Percentiles rank a stretch among this genome's conserved stretches.
phyloP scores from a whole-genome alignment of 2,113 vertebrate genomes.

The Nothocercus julius region DNA sequence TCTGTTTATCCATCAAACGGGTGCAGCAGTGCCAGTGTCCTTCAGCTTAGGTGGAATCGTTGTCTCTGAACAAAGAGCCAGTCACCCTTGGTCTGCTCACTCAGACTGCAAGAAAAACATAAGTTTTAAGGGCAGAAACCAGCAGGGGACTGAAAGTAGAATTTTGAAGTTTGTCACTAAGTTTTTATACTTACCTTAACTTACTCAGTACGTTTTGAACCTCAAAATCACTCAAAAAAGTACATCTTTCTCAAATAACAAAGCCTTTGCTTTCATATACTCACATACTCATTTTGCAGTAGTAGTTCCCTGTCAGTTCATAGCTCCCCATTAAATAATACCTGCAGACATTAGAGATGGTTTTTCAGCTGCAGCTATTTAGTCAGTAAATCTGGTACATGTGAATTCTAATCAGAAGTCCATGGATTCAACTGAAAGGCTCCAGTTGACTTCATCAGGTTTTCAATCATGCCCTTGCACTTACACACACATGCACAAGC shows the following conservation, averaged over 20 bases:
- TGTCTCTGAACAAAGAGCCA: background rate
- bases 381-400: background rate
- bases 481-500: background rate
- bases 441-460: background rate
- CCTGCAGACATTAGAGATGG: background rate
- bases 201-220: background rate
- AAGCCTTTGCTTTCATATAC: background rate
- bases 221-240: background rate
- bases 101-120: background rate
- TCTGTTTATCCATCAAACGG: background rate
- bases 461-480: background rate
- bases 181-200: background rate
- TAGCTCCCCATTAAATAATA: background rate
- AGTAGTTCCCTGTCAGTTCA: background rate
- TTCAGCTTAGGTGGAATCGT: background rate
- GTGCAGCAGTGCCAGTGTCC: background rate
- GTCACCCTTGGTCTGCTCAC: background rate
- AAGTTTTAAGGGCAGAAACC: background rate
- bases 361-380: conserved; percentile 22
- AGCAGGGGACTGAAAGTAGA: background rate
- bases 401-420: background rate
- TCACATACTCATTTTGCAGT: background rate
- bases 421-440: background rate
- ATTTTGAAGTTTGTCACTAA: background rate
- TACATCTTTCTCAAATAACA: background rate